A percentile compares a stretch with the other conserved stretches of the same genome.
Evolutionary conservation across 2,113 vertebrate species (phyloP).

Genomic region (Thinocorus orbignyianus): DNA sequence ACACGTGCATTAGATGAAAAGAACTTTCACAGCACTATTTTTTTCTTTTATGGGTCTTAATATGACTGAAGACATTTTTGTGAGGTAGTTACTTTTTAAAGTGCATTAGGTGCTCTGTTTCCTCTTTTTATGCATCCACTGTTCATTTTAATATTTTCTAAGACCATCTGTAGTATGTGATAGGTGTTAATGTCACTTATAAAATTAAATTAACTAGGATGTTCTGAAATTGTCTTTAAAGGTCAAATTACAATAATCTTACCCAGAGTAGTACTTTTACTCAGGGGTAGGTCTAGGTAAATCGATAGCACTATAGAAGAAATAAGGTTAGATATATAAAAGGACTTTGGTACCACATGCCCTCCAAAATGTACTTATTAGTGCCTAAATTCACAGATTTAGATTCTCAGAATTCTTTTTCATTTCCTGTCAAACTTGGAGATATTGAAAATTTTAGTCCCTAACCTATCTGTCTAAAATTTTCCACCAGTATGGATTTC

Average conservation of each 20-base stretch:
- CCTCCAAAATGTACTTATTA: background rate
- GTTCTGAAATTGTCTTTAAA: slow-evolving; percentile 59
- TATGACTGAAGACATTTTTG: slow-evolving; percentile 31
- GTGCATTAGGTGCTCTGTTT: slow-evolving; percentile 21
- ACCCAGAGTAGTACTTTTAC: slow-evolving; percentile 16
- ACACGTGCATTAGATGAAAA: background rate
- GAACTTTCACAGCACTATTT: background rate
- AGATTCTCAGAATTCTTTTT: background rate
- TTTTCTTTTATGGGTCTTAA: slow-evolving; percentile 25
- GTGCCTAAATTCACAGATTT: background rate
- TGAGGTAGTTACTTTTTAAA: slow-evolving; percentile 31
- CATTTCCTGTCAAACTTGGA: background rate
- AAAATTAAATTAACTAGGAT: slow-evolving; percentile 55
- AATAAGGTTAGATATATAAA: slow-evolving; percentile 46
- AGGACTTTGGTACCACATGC: background rate
- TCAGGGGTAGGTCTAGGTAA: slow-evolving; percentile 9
- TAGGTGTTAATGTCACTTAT: slow-evolving; percentile 27
- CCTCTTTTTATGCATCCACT: background rate
- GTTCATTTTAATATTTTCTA: slow-evolving; percentile 49
- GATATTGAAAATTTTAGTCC: background rate
- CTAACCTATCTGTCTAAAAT: background rate
- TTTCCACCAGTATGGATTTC: background rate
- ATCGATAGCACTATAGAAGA: slow-evolving; percentile 12
- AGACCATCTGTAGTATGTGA: slow-evolving; percentile 9
- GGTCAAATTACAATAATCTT: slow-evolving; percentile 56